These are phyloP conservation scores for Pogonomyrmex barbatus DNA, from an alignment of 1,140 invertebrate species.

Conservation along the genomic window DNA sequence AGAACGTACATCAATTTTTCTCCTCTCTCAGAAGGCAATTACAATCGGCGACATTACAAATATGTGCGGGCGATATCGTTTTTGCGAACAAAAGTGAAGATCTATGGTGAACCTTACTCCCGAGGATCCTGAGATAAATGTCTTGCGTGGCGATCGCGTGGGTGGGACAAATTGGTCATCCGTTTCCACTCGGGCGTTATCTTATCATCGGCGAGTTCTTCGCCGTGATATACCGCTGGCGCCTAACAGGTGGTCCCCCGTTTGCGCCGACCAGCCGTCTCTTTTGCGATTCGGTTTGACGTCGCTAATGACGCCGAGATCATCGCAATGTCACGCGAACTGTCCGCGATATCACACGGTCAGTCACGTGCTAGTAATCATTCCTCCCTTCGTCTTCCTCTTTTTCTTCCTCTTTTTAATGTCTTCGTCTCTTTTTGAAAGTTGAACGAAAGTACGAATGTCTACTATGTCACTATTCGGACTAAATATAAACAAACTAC, in stretches of 20 bases:
- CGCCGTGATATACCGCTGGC: constrained; percentile 29
- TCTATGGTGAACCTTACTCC: constrained; percentile 12
- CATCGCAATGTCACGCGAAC: background rate
- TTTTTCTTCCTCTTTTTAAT: background rate
- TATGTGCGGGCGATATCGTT: background rate
- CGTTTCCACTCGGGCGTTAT: constrained; percentile 38
- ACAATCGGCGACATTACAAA: constrained; percentile 1
- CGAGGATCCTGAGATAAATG: constrained; percentile 16
- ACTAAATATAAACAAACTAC: background rate
- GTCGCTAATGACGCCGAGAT: constrained; percentile 33
- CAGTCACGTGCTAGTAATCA: constrained; percentile 75
- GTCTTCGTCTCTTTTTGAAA: background rate
- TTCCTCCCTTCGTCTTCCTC: constrained; percentile 7
- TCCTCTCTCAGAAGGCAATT: background rate
- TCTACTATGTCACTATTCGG: background rate
- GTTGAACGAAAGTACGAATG: background rate
- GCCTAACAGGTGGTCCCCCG: constrained; percentile 55
- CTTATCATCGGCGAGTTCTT: constrained; percentile 45
- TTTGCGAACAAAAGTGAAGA: constrained; percentile 8
- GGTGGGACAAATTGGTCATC: constrained; percentile 48
- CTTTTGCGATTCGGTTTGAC: background rate
- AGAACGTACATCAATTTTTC: background rate
- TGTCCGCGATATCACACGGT: constrained; percentile 71
- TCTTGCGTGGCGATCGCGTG: constrained; percentile 9
- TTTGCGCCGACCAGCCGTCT: background rate